Evolutionary conservation across 2,888 invertebrate species (phyloP).

Genomic region (Rutpela maculata): DNA sequence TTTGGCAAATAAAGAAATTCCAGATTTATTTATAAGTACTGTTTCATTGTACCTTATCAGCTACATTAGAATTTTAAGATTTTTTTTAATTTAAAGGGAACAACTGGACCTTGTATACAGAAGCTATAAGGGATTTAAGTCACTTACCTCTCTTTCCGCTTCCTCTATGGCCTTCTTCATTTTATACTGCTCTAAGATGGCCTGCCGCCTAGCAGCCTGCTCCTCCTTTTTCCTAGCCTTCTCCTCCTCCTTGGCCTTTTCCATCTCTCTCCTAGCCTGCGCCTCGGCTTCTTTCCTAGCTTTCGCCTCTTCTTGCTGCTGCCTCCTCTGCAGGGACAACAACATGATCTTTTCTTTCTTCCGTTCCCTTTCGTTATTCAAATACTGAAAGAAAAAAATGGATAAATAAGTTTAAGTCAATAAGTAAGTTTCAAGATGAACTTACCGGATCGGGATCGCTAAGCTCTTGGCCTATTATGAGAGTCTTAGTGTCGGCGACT

Average conservation of each 20-base stretch:
- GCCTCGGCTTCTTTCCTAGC: conserved; percentile 89
- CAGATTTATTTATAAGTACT: no score
- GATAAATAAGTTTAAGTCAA: not conserved
- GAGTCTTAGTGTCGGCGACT: conserved; percentile 74
- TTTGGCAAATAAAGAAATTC: no score
- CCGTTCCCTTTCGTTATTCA: conserved; percentile 92
- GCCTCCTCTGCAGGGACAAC: conserved; percentile 91
- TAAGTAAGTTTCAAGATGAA: conserved; percentile 44
- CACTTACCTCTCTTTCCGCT: conserved; percentile 86
- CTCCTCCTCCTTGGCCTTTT: conserved; percentile 85
- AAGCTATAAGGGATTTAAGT: no score
- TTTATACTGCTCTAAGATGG: conserved; percentile 94
- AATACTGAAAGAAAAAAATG: conserved; percentile 77
- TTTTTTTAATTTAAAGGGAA: no score
- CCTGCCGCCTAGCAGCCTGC: conserved; percentile 89
- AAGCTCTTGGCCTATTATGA: conserved; percentile 80
- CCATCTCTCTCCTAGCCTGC: conserved; percentile 84
- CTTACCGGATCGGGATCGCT: conserved; percentile 82
- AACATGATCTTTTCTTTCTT: conserved; percentile 95
- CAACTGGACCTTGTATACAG: no score
- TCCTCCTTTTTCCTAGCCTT: conserved; percentile 86
- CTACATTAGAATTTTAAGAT: no score
- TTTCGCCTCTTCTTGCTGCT: conserved; percentile 92
- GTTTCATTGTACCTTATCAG: no score
- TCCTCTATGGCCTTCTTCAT: conserved; percentile 95